Percentiles rank a stretch among this genome's conserved stretches.
Evolutionary conservation across 2,113 vertebrate species (phyloP).

Genomic region (Pteronura brasiliensis): DNA sequence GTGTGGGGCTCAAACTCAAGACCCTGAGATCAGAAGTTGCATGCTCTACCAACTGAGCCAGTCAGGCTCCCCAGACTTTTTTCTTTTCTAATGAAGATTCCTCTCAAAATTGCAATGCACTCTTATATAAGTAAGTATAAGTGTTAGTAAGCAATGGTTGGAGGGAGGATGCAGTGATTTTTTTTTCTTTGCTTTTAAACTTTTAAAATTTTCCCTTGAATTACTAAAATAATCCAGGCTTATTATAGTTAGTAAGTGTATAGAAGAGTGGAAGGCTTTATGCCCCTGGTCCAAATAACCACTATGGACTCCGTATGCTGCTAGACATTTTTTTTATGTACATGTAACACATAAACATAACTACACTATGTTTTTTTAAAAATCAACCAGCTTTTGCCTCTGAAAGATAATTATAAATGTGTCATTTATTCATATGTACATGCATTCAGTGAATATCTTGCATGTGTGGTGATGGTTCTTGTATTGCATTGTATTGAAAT

Average conservation of each 20-base stretch:
- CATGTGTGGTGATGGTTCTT: neutral
- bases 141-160: neutral
- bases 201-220: neutral
- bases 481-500: neutral
- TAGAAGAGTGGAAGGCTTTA: neutral
- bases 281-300: neutral
- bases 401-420: neutral
- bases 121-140: neutral
- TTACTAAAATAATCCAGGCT: neutral
- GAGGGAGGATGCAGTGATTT: neutral
- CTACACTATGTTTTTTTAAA: neutral
- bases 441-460: neutral
- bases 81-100: neutral
- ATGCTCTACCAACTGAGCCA: neutral
- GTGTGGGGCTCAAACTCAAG: too few relatives aligned
- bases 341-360: neutral
- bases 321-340: neutral
- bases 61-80: neutral
- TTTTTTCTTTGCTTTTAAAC: slow-evolving; percentile 16
- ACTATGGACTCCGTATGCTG: neutral
- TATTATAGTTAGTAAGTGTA: neutral
- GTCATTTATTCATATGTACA: neutral
- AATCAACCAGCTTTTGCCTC: neutral
- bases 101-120: neutral
- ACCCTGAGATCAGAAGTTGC: too few relatives aligned